Evolutionary conservation across 2,888 invertebrate genomes (phyloP), one percentile per base, ranked within the genome.

Genomic region (Argyresthia albistria): DNA sequence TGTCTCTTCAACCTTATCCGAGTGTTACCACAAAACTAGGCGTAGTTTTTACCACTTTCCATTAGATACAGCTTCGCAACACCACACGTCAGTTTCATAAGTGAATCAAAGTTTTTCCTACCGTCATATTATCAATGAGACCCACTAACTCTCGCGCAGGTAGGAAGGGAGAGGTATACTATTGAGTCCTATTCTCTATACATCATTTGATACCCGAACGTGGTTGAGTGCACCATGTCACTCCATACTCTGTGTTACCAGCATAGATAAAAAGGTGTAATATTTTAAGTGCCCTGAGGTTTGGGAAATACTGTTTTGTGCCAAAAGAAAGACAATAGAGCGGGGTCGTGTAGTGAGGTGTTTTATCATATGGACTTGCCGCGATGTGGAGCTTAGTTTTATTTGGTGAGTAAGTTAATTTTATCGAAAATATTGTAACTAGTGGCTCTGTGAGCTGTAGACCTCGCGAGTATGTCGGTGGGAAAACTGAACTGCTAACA

Each of bases 381-480:
- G n/a, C 2, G 15, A 55, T 55, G 55, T 55, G 55, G 55, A 51
- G 39, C 16, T 49, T 45, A 3, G 48, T 53, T 35, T 35, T 53
- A 11, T 43, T 45, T 37, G 53, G 53, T 53, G 15, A 53, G 53
- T 43, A 4, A n/a, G 35, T 12, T 35, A 1, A 36, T 36, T 36
- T 39, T 39, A n/a, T 39, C 6, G 2, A 25, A 25, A 25, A n/a
- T n/a, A n/a, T n/a, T n/a, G n/a, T n/a, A n/a, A n/a, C n/a, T n/a
- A n/a, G n/a, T n/a, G n/a, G n/a, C n/a, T n/a, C n/a, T n/a, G n/a
- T n/a, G n/a, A n/a, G n/a, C n/a, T n/a, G n/a, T n/a, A n/a, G n/a
- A n/a, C n/a, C n/a, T n/a, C n/a, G n/a, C n/a, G n/a, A n/a, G n/a
- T n/a, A n/a, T n/a, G n/a, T n/a, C n/a, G n/a, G n/a, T n/a, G n/a